Conservation (phyloP, 2,888 invertebrate species). For the Cenopis cana region DNA sequence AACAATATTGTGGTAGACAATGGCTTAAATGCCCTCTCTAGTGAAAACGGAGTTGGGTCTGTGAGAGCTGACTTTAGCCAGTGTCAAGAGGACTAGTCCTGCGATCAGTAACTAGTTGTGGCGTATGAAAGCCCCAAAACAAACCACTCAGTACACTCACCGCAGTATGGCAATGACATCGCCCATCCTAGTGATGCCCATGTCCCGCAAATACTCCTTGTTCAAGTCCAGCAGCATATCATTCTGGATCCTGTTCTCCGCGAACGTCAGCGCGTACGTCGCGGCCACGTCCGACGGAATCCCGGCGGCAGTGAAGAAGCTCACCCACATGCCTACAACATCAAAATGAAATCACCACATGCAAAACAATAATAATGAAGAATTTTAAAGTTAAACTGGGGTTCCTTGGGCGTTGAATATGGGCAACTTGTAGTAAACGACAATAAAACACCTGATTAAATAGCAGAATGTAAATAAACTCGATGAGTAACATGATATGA, state of each 20-base stretch:
- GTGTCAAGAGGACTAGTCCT: no score
- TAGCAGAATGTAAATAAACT: conserved; percentile 35
- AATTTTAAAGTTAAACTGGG: not conserved
- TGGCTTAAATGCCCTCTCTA: no score
- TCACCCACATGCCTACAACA: conserved; percentile 89
- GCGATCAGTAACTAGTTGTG: no score
- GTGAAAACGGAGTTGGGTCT: no score
- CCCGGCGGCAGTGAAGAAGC: conserved; percentile 94
- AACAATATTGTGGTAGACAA: no score
- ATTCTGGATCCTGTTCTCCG: conserved; percentile 93
- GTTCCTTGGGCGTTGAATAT: not conserved
- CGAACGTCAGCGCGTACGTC: conserved; percentile 93
- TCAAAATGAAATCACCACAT: not conserved
- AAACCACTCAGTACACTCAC: conserved; percentile 65
- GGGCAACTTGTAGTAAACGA: not conserved
- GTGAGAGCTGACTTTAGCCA: no score
- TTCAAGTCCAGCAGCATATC: conserved; percentile 95
- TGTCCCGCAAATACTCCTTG: conserved; percentile 94
- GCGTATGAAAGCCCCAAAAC: not conserved
- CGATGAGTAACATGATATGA: conserved; percentile 38
- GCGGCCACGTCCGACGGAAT: conserved; percentile 92
- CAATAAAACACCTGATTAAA: conserved; percentile 41
- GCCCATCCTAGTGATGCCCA: conserved; percentile 92
- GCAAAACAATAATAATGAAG: not conserved
- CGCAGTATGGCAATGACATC: conserved; percentile 89